Evolutionary conservation across 2,888 invertebrate genomes (phyloP).

Genomic region (Zygaena filipendulae): DNA sequence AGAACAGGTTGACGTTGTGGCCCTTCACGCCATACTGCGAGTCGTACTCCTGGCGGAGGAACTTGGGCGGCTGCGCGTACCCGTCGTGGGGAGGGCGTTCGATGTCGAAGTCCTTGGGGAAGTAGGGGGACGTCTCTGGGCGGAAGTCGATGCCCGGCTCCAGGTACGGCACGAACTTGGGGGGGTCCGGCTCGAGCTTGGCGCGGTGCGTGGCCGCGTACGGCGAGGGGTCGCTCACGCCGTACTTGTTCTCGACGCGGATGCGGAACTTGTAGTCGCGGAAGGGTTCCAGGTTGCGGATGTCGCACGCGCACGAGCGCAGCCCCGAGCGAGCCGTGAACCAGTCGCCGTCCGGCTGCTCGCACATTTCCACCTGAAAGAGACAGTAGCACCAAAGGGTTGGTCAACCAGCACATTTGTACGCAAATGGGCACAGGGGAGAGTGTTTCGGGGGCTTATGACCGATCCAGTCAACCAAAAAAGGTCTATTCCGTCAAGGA

Average conservation of each 20-base stretch:
- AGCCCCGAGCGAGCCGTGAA: constrained; percentile 86
- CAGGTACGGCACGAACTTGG: constrained; percentile 82
- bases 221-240: constrained; percentile 96
- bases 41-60: constrained; percentile 88
- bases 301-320: constrained; percentile 89
- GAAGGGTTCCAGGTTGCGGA: constrained; percentile 90
- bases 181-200: constrained; percentile 81
- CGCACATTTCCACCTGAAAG: constrained; percentile 85
- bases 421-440: too few species aligned
- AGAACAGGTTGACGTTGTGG: constrained; percentile 89
- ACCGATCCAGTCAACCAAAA: too few species aligned
- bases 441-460: neutral
- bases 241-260: constrained; percentile 96
- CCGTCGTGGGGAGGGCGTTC: constrained; percentile 89
- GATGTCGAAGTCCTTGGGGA: constrained; percentile 93
- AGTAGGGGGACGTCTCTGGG: constrained; percentile 86
- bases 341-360: constrained; percentile 94
- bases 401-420: too few species aligned
- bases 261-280: constrained; percentile 96
- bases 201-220: constrained; percentile 84
- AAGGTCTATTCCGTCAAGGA: too few species aligned
- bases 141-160: constrained; percentile 85
- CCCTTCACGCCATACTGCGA: constrained; percentile 93
- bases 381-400: too few species aligned
- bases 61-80: constrained; percentile 85